These are phyloP conservation scores for Stomatorhinus ivindoensis DNA, from an alignment of 2,113 vertebrate species.

Conservation along the genomic window DNA sequence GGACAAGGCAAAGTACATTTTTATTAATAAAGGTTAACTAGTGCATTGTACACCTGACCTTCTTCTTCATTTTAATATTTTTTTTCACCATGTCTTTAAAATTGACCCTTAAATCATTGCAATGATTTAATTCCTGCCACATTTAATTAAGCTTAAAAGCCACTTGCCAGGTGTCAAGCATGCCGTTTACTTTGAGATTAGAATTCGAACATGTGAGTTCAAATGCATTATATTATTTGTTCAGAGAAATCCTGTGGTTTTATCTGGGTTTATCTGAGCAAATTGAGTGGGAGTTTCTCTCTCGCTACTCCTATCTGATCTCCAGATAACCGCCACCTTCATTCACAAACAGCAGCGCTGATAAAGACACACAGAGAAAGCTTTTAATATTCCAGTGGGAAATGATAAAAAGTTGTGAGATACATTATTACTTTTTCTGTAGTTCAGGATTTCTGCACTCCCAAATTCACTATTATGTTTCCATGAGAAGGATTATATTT, in stretches of 20 bases:
- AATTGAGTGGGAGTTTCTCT: background rate
- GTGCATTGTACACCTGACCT: background rate
- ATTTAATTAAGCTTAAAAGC: slow-evolving; percentile 9
- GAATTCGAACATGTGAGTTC: background rate
- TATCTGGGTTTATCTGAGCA: background rate
- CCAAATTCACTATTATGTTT: background rate
- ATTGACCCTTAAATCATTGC: background rate
- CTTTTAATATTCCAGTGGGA: background rate
- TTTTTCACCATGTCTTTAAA: background rate
- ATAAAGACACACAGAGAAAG: background rate
- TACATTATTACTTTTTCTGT: background rate
- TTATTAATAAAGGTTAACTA: slow-evolving; percentile 5
- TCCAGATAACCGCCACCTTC: background rate
- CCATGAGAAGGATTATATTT: background rate
- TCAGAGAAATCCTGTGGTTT: background rate
- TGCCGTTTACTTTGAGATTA: background rate
- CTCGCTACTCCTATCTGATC: background rate
- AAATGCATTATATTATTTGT: background rate
- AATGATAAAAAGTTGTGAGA: background rate
- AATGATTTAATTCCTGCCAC: background rate
- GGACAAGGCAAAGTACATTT: background rate
- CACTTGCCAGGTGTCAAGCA: slow-evolving; percentile 4
- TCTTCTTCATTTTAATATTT: background rate
- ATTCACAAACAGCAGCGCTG: background rate
- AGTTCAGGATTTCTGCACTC: background rate